These are phyloP conservation scores for Delphinapterus leucas DNA, from an alignment of 2,113 vertebrate species.

Conservation along the genomic window DNA sequence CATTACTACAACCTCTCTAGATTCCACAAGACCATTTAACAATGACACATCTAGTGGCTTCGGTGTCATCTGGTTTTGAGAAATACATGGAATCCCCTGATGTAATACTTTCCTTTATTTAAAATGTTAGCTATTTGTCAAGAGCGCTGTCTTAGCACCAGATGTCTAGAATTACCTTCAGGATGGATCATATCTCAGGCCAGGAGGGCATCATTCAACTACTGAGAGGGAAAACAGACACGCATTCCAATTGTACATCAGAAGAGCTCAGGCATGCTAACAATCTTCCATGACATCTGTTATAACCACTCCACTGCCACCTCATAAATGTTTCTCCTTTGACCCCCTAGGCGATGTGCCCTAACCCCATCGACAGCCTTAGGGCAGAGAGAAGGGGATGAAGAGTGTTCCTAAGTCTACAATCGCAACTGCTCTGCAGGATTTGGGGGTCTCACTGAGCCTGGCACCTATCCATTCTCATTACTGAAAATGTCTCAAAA, in stretches of 20 bases:
- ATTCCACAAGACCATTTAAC: conserved; percentile 29
- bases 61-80: conserved; percentile 25
- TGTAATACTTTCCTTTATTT: conserved; percentile 55
- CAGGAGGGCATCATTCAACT: background rate
- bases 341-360: rapidly evolving
- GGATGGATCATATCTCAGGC: background rate
- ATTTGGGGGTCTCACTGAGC: background rate
- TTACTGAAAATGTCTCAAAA: background rate
- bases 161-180: background rate
- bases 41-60: conserved; percentile 28
- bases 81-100: conserved; percentile 42
- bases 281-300: background rate
- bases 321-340: background rate
- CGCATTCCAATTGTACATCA: background rate
- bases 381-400: background rate
- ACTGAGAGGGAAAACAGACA: background rate
- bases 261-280: background rate
- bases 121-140: conserved; percentile 47
- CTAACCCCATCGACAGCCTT: background rate
- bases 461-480: background rate
- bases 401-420: background rate
- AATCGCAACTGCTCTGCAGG: background rate
- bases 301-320: background rate
- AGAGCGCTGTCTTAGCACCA: conserved; percentile 22
- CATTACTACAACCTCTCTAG: background rate